Conservation (phyloP, 2,113 vertebrate species). For the Poeciliopsis turrubarensis region DNA sequence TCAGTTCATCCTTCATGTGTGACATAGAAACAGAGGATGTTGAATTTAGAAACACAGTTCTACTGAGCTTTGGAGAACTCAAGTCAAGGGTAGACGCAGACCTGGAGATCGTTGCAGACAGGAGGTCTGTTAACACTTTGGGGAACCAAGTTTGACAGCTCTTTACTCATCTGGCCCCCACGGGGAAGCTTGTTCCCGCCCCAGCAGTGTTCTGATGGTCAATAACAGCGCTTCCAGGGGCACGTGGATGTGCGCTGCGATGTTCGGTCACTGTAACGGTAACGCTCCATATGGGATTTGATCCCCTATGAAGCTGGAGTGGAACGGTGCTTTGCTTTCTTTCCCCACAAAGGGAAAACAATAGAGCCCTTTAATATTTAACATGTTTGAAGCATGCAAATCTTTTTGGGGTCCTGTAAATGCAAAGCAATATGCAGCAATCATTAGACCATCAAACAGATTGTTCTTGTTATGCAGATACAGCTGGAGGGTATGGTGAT, state of each 20-base stretch:
- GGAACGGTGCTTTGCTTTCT: slow-evolving; percentile 18
- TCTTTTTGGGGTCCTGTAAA: slow-evolving; percentile 34
- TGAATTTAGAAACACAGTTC: slow-evolving; percentile 35
- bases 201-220: slow-evolving; percentile 66
- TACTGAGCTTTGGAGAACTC: slow-evolving; percentile 52
- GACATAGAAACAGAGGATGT: slow-evolving; percentile 30
- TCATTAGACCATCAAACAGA: slow-evolving; percentile 54
- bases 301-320: slow-evolving; percentile 28
- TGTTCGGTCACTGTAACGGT: slow-evolving; percentile 60
- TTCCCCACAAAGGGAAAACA: slow-evolving; percentile 35
- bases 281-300: slow-evolving; percentile 57
- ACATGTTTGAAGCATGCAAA: slow-evolving; percentile 23
- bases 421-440: slow-evolving; percentile 52
- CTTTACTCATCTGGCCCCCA: slow-evolving; percentile 76
- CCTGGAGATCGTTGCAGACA: slow-evolving; percentile 65
- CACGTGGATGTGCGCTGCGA: slow-evolving; percentile 59
- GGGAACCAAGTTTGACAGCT: slow-evolving; percentile 71
- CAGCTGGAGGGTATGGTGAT: slow-evolving; percentile 45
- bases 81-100: slow-evolving; percentile 63
- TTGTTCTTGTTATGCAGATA: slow-evolving; percentile 49
- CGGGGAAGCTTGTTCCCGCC: slow-evolving; percentile 69
- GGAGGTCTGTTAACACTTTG: slow-evolving; percentile 75
- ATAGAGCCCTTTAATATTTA: slow-evolving; percentile 47
- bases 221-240: slow-evolving; percentile 68
- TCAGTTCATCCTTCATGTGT: slow-evolving; percentile 2